phyloP scores from a whole-genome alignment of 2,113 vertebrate species.

The Phylloscopus whistleri region DNA sequence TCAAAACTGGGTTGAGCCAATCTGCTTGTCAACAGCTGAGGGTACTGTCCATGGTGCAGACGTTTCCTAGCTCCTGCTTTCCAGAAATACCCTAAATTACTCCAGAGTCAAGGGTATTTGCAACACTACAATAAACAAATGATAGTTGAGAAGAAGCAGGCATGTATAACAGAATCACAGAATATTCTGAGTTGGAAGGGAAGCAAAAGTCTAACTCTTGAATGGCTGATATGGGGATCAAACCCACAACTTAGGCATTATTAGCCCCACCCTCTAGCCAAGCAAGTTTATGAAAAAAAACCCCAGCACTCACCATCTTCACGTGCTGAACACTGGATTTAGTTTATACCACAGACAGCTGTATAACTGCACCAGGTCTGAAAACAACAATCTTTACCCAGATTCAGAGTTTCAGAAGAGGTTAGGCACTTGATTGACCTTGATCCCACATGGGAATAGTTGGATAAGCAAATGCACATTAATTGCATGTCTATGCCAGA shows the following conservation, averaged over 20 bases:
- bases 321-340: not conserved
- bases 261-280: not conserved
- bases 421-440: not conserved
- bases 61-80: not conserved
- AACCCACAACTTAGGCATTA: too few relatives aligned
- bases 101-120: not conserved
- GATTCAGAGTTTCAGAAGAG: not conserved
- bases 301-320: accelerated
- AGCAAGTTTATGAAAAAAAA: accelerated
- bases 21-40: not conserved
- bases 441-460: not conserved
- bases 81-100: not conserved
- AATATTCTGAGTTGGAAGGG: not conserved
- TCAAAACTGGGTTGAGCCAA: not conserved
- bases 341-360: not conserved
- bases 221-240: too few relatives aligned
- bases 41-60: not conserved
- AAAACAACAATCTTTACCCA: not conserved
- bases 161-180: not conserved
- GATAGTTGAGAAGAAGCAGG: not conserved
- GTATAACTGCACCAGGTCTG: not conserved
- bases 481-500: not conserved
- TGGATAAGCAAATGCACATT: not conserved
- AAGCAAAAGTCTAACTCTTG: not conserved
- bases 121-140: not conserved